Base-by-base conservation (phyloP, 2,797 vertebrate species). In the Halcyon leucocephala region DNA sequence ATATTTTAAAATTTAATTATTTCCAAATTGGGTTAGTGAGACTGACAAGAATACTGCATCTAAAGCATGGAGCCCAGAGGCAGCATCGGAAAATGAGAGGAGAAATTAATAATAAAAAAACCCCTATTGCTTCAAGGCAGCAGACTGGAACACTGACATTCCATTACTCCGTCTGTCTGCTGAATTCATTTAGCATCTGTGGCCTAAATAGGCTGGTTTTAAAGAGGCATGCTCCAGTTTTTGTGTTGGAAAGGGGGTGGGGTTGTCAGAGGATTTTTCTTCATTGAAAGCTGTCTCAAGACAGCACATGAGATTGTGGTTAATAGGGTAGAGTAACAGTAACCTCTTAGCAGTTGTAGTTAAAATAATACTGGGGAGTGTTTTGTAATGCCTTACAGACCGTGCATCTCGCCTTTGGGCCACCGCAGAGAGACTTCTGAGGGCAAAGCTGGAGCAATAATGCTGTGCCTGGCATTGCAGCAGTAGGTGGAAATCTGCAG, bases 141-240 rank as follows among this genome's bases (percentile, higher is more conserved):
- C 97, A 98, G 97, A 97, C 97, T 97, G 96, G 97, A 98, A 97
- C 97, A 95, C 97, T 97, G 96, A 96, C 97, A 97, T 98, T 97
- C 97, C 97, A 98, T 97, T 97, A 96, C 95, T 97, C 97, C 83
- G 97, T 97, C 97, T 98, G 97, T 97, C 97, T 98, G 97, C 97
- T 93, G 97, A 97, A 98, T 98, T 97, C 98, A 97, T 98, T 97
- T 97, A 97, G 97, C 97, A 97, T 98, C 98, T 98, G 97, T 96
- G 97, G 95, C 97, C 97, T 97, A 97, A 97, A 97, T 95, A 97
- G 97, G 95, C 97, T 93, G n/a, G 79, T 97, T 97, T 97, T 97
- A 97, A 97, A 97, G 97, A 97, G 95, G 91, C 96, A 95, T 58
- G 94, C 96, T 97, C 96, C 93, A 95, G 81, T 95, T 95, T 92